A percentile compares a stretch with the other conserved stretches of the same genome.
Evolutionary conservation across 2,113 vertebrate species (phyloP).

Genomic region (Osmerus eperlanus): DNA sequence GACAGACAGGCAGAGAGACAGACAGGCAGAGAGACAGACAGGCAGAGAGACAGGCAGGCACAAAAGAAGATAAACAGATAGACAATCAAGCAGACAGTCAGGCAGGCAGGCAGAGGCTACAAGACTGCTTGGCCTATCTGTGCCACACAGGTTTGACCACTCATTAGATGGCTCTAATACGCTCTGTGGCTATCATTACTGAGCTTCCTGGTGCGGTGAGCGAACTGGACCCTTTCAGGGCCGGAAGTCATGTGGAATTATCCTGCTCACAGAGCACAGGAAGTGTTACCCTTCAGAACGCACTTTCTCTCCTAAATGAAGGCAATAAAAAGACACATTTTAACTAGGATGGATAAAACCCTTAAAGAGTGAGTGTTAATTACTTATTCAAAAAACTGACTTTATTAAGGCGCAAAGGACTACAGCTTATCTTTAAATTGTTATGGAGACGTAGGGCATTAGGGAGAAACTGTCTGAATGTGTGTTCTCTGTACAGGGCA

Average conservation of each 20-base stretch:
- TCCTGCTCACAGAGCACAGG: constrained; percentile 48
- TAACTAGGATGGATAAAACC: constrained; percentile 48
- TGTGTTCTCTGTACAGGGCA: constrained; percentile 50
- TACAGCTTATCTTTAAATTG: constrained; percentile 11
- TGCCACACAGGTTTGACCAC: constrained; percentile 12
- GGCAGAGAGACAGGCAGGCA: too few relatives aligned
- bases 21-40: too few relatives aligned
- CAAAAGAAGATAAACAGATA: too few relatives aligned
- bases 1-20: too few relatives aligned
- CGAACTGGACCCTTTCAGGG: constrained; percentile 55
- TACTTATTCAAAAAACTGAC: constrained; percentile 41
- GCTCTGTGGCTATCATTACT: constrained; percentile 45
- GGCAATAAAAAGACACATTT: constrained; percentile 28
- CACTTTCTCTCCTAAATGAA: constrained; percentile 24
- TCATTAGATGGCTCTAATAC: constrained; percentile 37
- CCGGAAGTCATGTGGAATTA: constrained; percentile 58
- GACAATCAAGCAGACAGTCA: too few relatives aligned
- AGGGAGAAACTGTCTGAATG: constrained; percentile 18
- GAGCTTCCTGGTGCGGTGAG: constrained; percentile 58
- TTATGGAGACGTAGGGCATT: neutral
- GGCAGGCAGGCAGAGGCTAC: too few relatives aligned
- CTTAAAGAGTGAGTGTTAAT: constrained; percentile 47
- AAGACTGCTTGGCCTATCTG: neutral
- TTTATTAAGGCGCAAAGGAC: constrained; percentile 18
- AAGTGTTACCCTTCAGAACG: constrained; percentile 36